These are phyloP conservation scores for Centropus bengalensis DNA, from an alignment of 2,113 vertebrate species.

Conservation along the genomic window DNA sequence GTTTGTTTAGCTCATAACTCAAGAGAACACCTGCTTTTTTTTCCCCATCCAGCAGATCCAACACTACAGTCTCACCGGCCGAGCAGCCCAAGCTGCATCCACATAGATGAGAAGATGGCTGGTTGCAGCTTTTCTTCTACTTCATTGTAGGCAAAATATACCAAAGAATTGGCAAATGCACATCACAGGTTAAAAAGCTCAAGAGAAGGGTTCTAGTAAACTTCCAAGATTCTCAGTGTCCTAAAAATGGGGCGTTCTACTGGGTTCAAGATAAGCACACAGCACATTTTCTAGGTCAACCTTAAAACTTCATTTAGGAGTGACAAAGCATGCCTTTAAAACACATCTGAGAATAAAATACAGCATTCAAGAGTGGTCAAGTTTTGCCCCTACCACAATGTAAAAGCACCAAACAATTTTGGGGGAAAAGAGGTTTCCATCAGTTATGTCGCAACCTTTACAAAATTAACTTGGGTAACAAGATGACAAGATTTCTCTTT, in stretches of 20 bases:
- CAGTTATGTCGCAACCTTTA: background rate
- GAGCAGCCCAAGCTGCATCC: background rate
- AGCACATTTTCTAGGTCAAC: background rate
- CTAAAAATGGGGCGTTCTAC: background rate
- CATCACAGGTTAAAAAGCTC: background rate
- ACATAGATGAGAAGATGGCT: background rate
- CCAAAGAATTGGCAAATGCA: background rate
- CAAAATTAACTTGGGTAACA: background rate
- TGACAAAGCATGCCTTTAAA: background rate
- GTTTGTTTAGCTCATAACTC: accelerated
- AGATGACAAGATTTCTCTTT: background rate
- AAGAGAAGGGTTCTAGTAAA: background rate
- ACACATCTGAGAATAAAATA: background rate
- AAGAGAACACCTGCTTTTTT: background rate
- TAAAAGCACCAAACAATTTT: background rate
- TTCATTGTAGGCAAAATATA: background rate
- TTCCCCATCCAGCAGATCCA: background rate
- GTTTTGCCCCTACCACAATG: background rate
- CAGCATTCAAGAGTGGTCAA: background rate
- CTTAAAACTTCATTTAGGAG: background rate
- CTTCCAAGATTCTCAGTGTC: background rate
- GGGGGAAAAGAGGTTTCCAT: background rate
- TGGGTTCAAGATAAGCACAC: background rate
- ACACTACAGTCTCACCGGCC: background rate
- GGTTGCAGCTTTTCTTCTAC: background rate